Percentiles rank a stretch among this genome's conserved stretches.
Evolutionary conservation across 2,888 invertebrate genomes (phyloP).

Genomic region (Stegana nigrithorax): DNA sequence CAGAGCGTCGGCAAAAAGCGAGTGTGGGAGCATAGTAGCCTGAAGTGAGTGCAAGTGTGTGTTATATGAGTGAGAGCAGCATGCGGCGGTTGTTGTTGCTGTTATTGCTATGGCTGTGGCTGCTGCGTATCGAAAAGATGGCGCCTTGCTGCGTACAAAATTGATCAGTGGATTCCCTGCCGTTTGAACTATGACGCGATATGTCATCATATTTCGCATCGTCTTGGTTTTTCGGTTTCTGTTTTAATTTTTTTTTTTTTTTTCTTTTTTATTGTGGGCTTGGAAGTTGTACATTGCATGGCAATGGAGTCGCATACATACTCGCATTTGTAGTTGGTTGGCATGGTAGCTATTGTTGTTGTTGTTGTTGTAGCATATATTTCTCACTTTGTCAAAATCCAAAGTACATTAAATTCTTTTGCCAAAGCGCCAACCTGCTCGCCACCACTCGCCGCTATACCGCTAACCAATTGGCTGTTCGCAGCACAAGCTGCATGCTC

Average conservation of each 20-base stretch:
- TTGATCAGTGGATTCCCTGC: conserved; percentile 69
- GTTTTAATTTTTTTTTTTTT: not conserved
- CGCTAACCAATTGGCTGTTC: too few species aligned
- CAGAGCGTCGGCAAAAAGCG: not conserved
- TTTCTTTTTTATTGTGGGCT: not conserved
- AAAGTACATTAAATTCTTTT: conserved; percentile 38
- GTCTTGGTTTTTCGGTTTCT: conserved; percentile 31
- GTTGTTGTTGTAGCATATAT: conserved; percentile 40
- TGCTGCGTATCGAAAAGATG: conserved; percentile 54
- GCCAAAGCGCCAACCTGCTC: conserved; percentile 7
- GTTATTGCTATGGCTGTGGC: not conserved
- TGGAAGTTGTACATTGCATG: too few species aligned
- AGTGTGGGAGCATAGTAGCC: not conserved
- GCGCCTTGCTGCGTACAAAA: conserved; percentile 68
- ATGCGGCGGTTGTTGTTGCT: not conserved
- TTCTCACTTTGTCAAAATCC: conserved; percentile 53
- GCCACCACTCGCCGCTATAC: too few species aligned
- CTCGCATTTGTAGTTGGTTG: too few species aligned
- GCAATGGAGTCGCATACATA: too few species aligned
- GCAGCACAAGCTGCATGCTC: conserved; percentile 4
- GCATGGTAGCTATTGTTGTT: not conserved
- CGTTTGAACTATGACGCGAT: conserved; percentile 70
- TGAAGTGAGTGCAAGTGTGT: not conserved
- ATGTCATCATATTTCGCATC: conserved; percentile 68
- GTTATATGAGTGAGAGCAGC: not conserved